Evolutionary conservation across 2,797 vertebrate species (phyloP).

Genomic region (Staurois parvus): DNA sequence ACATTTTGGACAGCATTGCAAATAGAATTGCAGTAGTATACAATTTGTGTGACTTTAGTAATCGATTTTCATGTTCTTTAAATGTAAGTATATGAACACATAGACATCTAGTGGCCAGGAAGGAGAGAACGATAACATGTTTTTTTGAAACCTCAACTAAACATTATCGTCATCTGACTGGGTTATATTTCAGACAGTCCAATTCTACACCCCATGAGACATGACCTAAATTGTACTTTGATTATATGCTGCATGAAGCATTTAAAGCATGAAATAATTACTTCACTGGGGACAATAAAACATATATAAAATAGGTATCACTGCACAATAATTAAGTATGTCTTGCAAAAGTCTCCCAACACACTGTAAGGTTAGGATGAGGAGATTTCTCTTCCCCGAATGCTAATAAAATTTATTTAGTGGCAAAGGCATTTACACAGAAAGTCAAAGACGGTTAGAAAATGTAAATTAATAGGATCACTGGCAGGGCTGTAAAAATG

Average conservation of each 20-base stretch:
- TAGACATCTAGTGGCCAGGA: constrained; percentile 29
- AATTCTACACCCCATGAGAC: constrained; percentile 9
- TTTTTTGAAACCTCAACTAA: background rate
- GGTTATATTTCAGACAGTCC: constrained; percentile 32
- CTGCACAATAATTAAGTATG: constrained; percentile 43
- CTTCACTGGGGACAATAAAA: constrained; percentile 41
- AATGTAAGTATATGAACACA: constrained; percentile 5
- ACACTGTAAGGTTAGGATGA: constrained; percentile 38
- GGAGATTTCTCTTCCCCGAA: constrained; percentile 34
- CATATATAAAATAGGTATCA: constrained; percentile 38
- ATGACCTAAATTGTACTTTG: constrained; percentile 45
- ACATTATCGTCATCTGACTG: constrained; percentile 3
- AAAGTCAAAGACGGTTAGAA: constrained; percentile 7
- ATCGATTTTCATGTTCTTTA: background rate
- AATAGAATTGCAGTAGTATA: constrained; percentile 21
- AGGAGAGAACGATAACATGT: background rate
- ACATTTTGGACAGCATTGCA: constrained; percentile 18
- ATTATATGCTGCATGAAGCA: constrained; percentile 23
- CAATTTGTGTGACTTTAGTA: background rate
- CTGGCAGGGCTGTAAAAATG: constrained; percentile 28
- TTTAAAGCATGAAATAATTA: constrained; percentile 44
- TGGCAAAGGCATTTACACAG: constrained; percentile 36
- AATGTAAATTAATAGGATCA: constrained; percentile 46
- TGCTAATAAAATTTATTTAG: constrained; percentile 39
- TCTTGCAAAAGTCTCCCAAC: constrained; percentile 38